These are phyloP conservation scores for Neolamprologus modestus DNA, from an alignment of 2,113 vertebrate species.

Conservation along the genomic window DNA sequence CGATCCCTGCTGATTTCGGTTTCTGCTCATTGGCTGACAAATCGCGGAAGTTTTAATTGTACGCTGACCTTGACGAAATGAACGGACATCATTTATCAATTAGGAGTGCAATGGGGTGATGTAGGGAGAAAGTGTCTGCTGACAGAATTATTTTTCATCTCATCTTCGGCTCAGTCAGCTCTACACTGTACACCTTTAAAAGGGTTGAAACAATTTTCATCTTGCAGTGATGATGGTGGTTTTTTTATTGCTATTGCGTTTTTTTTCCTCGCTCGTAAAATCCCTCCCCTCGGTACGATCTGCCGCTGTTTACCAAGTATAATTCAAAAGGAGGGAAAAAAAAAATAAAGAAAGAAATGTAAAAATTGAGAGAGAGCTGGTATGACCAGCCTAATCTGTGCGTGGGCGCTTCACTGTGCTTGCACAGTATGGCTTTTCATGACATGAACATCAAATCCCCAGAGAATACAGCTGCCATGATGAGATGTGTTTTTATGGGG, in stretches of 20 bases:
- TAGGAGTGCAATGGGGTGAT: constrained; percentile 50
- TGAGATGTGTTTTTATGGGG: constrained; percentile 58
- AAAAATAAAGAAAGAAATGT: not conserved
- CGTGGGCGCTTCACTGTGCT: constrained; percentile 49
- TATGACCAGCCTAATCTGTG: constrained; percentile 59
- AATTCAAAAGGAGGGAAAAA: constrained; percentile 12
- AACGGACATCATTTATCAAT: constrained; percentile 62
- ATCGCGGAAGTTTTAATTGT: constrained; percentile 65
- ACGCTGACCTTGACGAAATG: constrained; percentile 61
- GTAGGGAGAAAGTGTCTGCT: constrained; percentile 32
- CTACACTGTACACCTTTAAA: not conserved
- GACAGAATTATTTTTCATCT: constrained; percentile 57
- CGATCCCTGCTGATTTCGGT: constrained; percentile 33
- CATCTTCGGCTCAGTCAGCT: constrained; percentile 25
- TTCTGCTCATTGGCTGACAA: constrained; percentile 41
- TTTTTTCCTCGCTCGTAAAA: not conserved
- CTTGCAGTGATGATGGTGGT: not conserved
- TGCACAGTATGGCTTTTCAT: constrained; percentile 49
- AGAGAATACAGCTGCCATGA: constrained; percentile 52
- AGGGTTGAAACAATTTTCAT: constrained; percentile 20
- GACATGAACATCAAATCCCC: constrained; percentile 59
- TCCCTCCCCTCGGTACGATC: constrained; percentile 16
- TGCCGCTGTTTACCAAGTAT: constrained; percentile 46
- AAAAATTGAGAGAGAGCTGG: constrained; percentile 19
- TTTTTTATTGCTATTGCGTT: constrained; percentile 5